Evolutionary conservation across 2,888 invertebrate species (phyloP), one percentile per base, ranked within the genome.

Genomic region (Heteropelma amictum): DNA sequence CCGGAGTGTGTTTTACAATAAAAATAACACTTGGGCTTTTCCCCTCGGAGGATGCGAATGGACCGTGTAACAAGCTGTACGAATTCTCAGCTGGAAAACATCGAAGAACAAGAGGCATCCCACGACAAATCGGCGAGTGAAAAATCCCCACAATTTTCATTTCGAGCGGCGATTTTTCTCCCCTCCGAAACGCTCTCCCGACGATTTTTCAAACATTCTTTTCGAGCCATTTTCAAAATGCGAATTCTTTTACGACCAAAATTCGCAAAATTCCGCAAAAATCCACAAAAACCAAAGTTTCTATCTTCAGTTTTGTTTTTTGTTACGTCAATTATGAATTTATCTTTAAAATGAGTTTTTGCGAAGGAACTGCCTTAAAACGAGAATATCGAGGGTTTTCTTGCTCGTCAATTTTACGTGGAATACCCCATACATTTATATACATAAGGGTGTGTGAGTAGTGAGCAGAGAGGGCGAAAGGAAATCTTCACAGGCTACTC

Each of bases 1-100:
- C 10, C 26, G 12, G n/a, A 38, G 23, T 12, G 33, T 40, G 33
- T 49, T 73, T 38, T 58, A n/a, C 40, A 64, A 74, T 64, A 53
- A 65, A 54, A 70, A 64, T 74, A 65, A 69, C 60, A 65, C 58
- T 73, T 14, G 56, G n/a, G 28, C 21, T 35, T 28, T 51, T 12
- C 12, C 51, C 33, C 30, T 45, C 33, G 12, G 58, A 21, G 19
- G 35, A 51, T 51, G 56, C 53, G 30, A 58, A 69, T 30, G 54
- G 28, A 14, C 58, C 40, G 38, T 21, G 54, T 56, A 54, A 73
- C 58, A 58, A 33, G 58, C 51, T 2, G 19, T 58, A 58, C 30
- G 33, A 65, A 69, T 30, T 60, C 35, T 65, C 40, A 40, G 28
- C 12, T 35, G 30, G 38, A 38, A 45, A 38, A 23, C 14, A 53